Conservation (phyloP, 2,797 vertebrate species). For the Hypotaenidia philippensis region DNA sequence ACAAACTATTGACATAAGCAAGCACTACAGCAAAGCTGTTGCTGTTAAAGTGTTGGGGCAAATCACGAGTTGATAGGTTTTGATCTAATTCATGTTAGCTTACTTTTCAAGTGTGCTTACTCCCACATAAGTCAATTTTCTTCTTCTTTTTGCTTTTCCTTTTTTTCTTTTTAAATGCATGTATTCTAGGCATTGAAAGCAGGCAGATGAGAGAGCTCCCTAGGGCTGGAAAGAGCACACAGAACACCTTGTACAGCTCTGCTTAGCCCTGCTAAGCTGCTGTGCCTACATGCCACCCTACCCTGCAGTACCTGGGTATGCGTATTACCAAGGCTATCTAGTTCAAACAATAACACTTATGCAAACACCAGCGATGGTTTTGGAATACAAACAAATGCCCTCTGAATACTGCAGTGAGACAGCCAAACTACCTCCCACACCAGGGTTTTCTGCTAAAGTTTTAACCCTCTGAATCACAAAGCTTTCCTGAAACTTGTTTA, state of each 20-base stretch:
- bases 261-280: not conserved
- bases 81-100: not conserved
- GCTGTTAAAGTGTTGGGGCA: not conserved
- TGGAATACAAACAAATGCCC: slow-evolving; percentile 8
- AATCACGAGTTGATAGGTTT: not conserved
- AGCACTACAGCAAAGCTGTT: not conserved
- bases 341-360: not conserved
- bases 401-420: not conserved
- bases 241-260: not conserved
- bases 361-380: not conserved
- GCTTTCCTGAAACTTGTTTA: slow-evolving; percentile 32
- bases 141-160: not conserved
- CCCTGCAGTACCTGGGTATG: not conserved
- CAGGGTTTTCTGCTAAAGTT: not conserved
- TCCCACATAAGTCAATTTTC: not conserved
- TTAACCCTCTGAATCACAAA: slow-evolving; percentile 4
- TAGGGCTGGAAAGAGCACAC: not conserved
- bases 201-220: not conserved
- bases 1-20: not conserved
- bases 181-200: not conserved
- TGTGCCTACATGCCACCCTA: not conserved
- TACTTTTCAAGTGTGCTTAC: not conserved
- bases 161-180: not conserved
- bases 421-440: not conserved
- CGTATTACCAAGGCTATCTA: not conserved